phyloP scores from a whole-genome alignment of 1,140 invertebrate species.

The Drosophila pseudoobscura region DNA sequence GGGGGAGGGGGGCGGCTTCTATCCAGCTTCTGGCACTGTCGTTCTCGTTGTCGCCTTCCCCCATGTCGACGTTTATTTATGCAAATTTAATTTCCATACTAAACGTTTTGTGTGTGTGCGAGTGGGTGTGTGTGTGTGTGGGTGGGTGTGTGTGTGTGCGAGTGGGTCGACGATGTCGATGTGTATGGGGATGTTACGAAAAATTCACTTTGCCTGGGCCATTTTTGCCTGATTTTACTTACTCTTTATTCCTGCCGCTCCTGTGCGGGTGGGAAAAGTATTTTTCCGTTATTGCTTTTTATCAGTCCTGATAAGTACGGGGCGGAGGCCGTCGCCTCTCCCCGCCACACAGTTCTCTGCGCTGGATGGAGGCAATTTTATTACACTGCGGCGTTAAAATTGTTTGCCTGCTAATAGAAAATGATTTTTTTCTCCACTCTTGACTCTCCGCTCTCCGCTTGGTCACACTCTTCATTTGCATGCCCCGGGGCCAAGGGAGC shows the following conservation, averaged over 20 bases:
- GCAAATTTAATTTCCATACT: slow-evolving; percentile 82
- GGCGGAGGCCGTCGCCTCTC: slow-evolving; percentile 27
- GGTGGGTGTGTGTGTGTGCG: slow-evolving; percentile 10
- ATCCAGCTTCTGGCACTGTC: slow-evolving; percentile 37
- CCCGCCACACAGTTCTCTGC: neutral
- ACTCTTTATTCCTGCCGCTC: slow-evolving; percentile 52
- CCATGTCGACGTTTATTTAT: slow-evolving; percentile 81
- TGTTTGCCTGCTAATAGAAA: slow-evolving; percentile 79
- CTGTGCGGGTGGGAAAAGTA: slow-evolving; percentile 57
- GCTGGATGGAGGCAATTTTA: slow-evolving; percentile 59
- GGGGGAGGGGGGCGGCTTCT: slow-evolving; percentile 12
- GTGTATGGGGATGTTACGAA: slow-evolving; percentile 35
- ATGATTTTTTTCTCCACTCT: slow-evolving; percentile 51
- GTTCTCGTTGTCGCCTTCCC: slow-evolving; percentile 69
- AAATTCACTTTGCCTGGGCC: slow-evolving; percentile 73
- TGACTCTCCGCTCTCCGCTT: slow-evolving; percentile 13
- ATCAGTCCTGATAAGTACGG: slow-evolving; percentile 72
- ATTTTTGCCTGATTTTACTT: slow-evolving; percentile 74
- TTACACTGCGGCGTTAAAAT: slow-evolving; percentile 73
- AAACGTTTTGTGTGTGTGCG: slow-evolving; percentile 60
- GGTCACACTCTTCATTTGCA: slow-evolving; percentile 68
- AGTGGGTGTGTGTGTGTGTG: slow-evolving; percentile 13
- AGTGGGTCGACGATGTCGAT: slow-evolving; percentile 9
- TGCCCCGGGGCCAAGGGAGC: slow-evolving; percentile 62
- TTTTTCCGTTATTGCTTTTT: slow-evolving; percentile 78